Percentiles rank a stretch among this genome's conserved stretches.
Conservation (phyloP, 2,888 invertebrate species). For the Lagria hirta region DNA sequence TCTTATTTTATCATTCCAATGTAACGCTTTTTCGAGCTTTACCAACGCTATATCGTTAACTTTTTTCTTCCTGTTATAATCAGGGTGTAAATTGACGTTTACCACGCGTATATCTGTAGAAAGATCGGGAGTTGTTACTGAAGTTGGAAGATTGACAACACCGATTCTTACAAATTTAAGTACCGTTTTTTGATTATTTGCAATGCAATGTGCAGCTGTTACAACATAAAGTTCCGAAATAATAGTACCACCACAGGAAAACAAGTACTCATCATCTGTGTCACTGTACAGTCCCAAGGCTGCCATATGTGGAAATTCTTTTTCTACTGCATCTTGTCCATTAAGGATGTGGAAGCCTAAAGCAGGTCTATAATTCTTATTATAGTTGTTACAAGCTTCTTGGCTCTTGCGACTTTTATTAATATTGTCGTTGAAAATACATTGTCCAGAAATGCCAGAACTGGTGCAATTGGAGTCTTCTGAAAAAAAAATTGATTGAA, state of each 20-base stretch:
- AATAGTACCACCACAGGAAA: conserved; percentile 59
- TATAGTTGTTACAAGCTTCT: conserved; percentile 43
- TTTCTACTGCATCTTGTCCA: conserved; percentile 49
- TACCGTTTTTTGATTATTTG: conserved; percentile 28
- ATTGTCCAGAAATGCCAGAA: too few species aligned
- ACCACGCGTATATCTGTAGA: conserved; percentile 39
- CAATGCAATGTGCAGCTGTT: conserved; percentile 62
- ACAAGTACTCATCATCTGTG: conserved; percentile 36
- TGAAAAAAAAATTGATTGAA: too few species aligned
- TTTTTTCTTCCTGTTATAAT: conserved; percentile 46
- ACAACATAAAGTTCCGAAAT: conserved; percentile 58
- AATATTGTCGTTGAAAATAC: too few species aligned
- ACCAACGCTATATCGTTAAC: conserved; percentile 54
- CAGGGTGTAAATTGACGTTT: conserved; percentile 45
- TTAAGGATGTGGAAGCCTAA: conserved; percentile 49
- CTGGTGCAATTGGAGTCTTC: too few species aligned
- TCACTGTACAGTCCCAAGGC: conserved; percentile 49
- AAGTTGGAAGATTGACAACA: conserved; percentile 31
- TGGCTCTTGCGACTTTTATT: too few species aligned
- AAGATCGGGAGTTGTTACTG: conserved; percentile 1
- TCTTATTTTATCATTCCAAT: conserved; percentile 42
- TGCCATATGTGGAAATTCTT: conserved; percentile 57
- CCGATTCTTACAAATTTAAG: conserved; percentile 39
- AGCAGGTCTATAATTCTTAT: conserved; percentile 32
- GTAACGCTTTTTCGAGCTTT: conserved; percentile 42